Evolutionary conservation across 2,888 invertebrate genomes (phyloP).

Genomic region (Chloroclystis v-ata): DNA sequence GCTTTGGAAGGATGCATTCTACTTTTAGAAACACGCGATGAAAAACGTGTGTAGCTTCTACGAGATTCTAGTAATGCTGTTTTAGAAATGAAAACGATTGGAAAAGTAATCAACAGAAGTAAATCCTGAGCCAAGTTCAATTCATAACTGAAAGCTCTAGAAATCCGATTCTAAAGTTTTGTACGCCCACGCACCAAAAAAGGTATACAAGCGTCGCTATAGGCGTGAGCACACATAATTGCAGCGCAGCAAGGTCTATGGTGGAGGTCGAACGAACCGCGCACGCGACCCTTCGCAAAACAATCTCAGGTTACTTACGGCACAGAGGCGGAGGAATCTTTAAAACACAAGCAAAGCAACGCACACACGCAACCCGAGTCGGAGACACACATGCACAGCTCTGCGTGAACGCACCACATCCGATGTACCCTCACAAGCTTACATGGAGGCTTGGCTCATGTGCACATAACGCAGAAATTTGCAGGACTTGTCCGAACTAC

Average conservation of each 20-base stretch:
- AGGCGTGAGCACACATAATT: slow-evolving; percentile 49
- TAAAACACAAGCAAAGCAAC: slow-evolving; percentile 16
- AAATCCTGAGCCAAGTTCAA: slow-evolving; percentile 2
- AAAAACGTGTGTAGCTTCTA: background rate
- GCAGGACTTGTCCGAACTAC: slow-evolving; percentile 34
- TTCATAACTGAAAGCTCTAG: slow-evolving; percentile 18
- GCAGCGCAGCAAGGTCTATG: slow-evolving; percentile 59
- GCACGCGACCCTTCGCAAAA: slow-evolving; percentile 64
- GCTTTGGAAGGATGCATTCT: background rate
- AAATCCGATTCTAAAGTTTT: slow-evolving; percentile 21
- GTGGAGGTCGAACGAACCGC: slow-evolving; percentile 62
- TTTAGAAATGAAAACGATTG: background rate
- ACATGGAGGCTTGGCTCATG: slow-evolving; percentile 32
- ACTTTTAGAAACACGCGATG: background rate
- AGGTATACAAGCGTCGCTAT: slow-evolving; percentile 33
- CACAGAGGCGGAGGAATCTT: slow-evolving; percentile 30
- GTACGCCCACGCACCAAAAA: slow-evolving; percentile 29
- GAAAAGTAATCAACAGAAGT: background rate
- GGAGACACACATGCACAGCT: slow-evolving; percentile 1
- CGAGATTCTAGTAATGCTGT: background rate
- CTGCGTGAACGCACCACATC: slow-evolving; percentile 20
- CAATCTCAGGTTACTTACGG: slow-evolving; percentile 60
- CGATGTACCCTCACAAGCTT: slow-evolving; percentile 14
- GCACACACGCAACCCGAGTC: slow-evolving; percentile 9
- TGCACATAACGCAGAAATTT: slow-evolving; percentile 36